These are phyloP conservation scores for Bombyx huttoni DNA, from an alignment of 2,888 invertebrate species.

Conservation along the genomic window DNA sequence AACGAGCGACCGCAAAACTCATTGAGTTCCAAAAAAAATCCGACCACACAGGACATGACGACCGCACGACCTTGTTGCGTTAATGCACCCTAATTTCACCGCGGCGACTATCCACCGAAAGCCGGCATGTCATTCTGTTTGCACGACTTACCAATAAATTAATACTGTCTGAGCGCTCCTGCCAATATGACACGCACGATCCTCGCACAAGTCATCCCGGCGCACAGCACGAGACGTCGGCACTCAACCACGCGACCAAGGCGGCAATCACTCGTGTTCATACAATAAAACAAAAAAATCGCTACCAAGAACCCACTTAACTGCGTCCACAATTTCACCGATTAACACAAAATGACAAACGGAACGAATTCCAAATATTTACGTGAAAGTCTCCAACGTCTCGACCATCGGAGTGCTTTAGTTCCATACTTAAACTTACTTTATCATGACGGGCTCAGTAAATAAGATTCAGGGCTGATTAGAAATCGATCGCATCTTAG, in stretches of 20 bases:
- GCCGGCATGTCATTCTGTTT: constrained; percentile 60
- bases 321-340: constrained; percentile 27
- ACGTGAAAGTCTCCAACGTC: constrained; percentile 26
- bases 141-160: constrained; percentile 65
- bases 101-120: constrained; percentile 44
- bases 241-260: constrained; percentile 16
- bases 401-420: constrained; percentile 17
- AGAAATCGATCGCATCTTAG: constrained; percentile 59
- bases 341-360: constrained; percentile 35
- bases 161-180: constrained; percentile 47
- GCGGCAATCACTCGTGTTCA: constrained; percentile 30
- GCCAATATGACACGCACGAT: constrained; percentile 39
- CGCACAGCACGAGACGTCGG: constrained; percentile 11
- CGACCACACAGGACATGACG: constrained; percentile 42
- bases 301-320: constrained; percentile 32
- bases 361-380: constrained; percentile 34
- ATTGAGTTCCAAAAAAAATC: constrained; percentile 30
- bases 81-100: constrained; percentile 69
- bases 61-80: constrained; percentile 60
- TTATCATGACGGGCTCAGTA: constrained; percentile 49
- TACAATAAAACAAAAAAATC: constrained; percentile 21
- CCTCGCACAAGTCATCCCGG: constrained; percentile 26
- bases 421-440: constrained; percentile 24
- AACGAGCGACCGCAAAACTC: constrained; percentile 43
- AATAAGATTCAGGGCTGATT: constrained; percentile 57